Conservation (phyloP, 30 jellyfish, hydroid and myxozoan species). For the Aurelia sp. region DNA sequence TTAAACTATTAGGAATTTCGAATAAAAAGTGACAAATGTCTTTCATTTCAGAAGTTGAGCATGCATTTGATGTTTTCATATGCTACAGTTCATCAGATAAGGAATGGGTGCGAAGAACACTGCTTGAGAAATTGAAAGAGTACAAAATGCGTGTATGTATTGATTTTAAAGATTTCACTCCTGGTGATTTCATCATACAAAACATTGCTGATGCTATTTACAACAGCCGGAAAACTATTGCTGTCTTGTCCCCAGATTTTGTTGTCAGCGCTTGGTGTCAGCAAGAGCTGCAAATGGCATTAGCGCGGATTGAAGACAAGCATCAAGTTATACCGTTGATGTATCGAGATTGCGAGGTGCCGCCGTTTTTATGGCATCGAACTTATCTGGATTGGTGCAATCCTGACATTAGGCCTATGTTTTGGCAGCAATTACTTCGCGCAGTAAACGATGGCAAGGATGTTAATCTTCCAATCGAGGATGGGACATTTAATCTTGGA, state of each 20-base stretch:
- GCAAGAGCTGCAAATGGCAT: slow-evolving; percentile 83
- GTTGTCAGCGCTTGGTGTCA: slow-evolving; percentile 75
- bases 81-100: slow-evolving; percentile 89
- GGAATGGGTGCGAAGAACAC: slow-evolving; percentile 78
- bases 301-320: slow-evolving; percentile 44
- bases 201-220: slow-evolving; percentile 82
- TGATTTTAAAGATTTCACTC: slow-evolving; percentile 77
- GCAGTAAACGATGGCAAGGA: slow-evolving; percentile 45
- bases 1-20: too few species aligned
- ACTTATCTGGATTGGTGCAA: slow-evolving; percentile 92
- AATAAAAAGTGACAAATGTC: too few species aligned
- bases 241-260: slow-evolving; percentile 91
- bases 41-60: slow-evolving; percentile 19
- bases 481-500: too few species aligned
- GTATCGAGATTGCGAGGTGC: slow-evolving; percentile 82
- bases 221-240: slow-evolving; percentile 85
- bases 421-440: slow-evolving; percentile 80
- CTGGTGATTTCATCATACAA: slow-evolving; percentile 74
- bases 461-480: too few species aligned
- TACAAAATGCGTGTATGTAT: slow-evolving; percentile 72
- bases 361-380: slow-evolving; percentile 46
- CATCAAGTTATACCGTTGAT: slow-evolving; percentile 84
- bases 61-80: slow-evolving; percentile 76
- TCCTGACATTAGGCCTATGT: slow-evolving; percentile 77
- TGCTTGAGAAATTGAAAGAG: slow-evolving; percentile 48